A percentile compares a stretch with the other conserved stretches of the same genome.
Evolutionary conservation across 1,140 invertebrate genomes (phyloP).

Genomic region (Andricus grossulariae): DNA sequence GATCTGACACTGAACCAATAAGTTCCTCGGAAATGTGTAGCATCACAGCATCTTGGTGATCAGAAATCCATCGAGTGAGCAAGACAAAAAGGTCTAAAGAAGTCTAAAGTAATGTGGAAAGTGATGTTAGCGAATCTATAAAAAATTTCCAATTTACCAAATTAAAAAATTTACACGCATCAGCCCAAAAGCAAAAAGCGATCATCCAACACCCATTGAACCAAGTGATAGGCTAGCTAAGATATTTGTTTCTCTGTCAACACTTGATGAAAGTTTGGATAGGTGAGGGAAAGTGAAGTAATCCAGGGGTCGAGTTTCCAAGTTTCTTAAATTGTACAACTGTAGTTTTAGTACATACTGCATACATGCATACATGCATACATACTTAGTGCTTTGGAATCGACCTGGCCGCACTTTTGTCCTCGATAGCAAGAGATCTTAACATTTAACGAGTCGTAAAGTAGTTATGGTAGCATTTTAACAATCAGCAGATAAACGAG

Average conservation of each 20-base stretch:
- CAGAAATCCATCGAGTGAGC: too few relatives aligned
- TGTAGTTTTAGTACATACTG: too few relatives aligned
- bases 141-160: too few relatives aligned
- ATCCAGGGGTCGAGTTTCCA: slow-evolving; percentile 2
- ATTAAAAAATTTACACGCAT: too few relatives aligned
- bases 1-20: too few relatives aligned
- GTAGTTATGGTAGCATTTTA: slow-evolving; percentile 8
- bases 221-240: background rate
- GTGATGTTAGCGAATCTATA: too few relatives aligned
- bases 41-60: too few relatives aligned
- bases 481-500: background rate
- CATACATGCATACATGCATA: background rate
- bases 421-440: slow-evolving; percentile 13
- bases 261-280: background rate
- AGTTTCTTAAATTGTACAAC: background rate
- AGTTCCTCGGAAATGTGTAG: too few relatives aligned
- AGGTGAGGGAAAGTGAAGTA: background rate
- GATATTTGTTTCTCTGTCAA: background rate
- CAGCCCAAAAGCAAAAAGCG: too few relatives aligned
- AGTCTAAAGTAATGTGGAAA: too few relatives aligned
- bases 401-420: slow-evolving; percentile 18
- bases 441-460: slow-evolving; percentile 15
- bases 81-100: too few relatives aligned
- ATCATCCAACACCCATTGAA: background rate
- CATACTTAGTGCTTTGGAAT: background rate